phyloP scores from a whole-genome alignment of 2,113 vertebrate genomes.

The Saguinus midas region DNA sequence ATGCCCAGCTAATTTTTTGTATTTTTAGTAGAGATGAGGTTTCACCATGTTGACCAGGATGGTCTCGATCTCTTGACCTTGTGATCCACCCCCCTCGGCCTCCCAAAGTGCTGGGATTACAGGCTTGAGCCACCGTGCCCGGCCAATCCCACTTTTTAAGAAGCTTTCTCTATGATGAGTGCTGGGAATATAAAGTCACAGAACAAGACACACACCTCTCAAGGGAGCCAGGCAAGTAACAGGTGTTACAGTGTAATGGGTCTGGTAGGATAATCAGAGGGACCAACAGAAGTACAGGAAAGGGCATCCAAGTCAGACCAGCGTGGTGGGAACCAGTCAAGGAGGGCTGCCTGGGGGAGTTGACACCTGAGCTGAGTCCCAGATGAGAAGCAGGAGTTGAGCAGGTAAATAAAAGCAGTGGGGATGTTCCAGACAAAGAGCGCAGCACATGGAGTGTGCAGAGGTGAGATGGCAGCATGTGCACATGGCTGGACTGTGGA shows the following conservation, averaged over 20 bases:
- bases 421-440: not conserved
- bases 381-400: not conserved
- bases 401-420: not conserved
- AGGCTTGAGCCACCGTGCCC: not conserved
- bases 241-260: not conserved
- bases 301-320: not conserved
- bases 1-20: too few species aligned
- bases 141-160: not conserved
- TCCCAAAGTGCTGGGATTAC: too few species aligned
- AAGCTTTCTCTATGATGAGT: not conserved
- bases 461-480: accelerated
- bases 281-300: not conserved
- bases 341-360: not conserved
- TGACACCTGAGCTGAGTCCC: not conserved
- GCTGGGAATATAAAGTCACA: not conserved
- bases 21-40: too few species aligned
- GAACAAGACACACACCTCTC: not conserved
- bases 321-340: not conserved
- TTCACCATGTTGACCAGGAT: too few species aligned
- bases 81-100: too few species aligned
- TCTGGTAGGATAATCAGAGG: not conserved
- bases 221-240: not conserved
- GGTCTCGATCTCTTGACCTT: too few species aligned
- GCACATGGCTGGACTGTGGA: not conserved
- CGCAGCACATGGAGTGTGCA: not conserved